Percentiles rank a stretch among this genome's conserved stretches.
phyloP scores from a whole-genome alignment of 2,113 vertebrate species.

The Tenebrosternarchus preto region DNA sequence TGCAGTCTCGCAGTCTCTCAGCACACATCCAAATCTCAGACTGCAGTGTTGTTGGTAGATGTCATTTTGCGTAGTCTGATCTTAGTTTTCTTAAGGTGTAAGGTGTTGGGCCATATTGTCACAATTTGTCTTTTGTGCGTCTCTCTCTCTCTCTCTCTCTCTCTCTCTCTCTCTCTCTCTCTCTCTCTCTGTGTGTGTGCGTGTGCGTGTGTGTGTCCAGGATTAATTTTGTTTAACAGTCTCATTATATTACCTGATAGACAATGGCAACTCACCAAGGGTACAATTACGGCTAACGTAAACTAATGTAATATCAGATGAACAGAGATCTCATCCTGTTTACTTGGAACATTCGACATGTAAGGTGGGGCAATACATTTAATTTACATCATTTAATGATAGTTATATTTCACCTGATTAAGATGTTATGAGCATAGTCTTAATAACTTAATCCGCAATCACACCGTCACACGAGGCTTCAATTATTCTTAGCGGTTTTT shows the following conservation, averaged over 20 bases:
- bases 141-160: no score
- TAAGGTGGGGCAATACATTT: slow-evolving; percentile 28
- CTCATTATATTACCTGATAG: slow-evolving; percentile 40
- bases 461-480: slow-evolving; percentile 60
- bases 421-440: slow-evolving; percentile 62
- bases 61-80: slow-evolving; percentile 17
- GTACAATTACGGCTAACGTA: slow-evolving; percentile 30
- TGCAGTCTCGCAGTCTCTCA: slow-evolving; percentile 24
- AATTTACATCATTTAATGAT: slow-evolving; percentile 52
- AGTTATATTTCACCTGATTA: slow-evolving; percentile 61
- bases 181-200: neutral
- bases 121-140: slow-evolving; percentile 35
- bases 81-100: slow-evolving; percentile 24
- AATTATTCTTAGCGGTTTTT: slow-evolving; percentile 60
- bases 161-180: no score
- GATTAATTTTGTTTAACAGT: slow-evolving; percentile 34
- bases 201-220: neutral
- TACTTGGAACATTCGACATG: slow-evolving; percentile 27
- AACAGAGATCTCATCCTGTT: slow-evolving; percentile 40
- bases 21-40: slow-evolving; percentile 23
- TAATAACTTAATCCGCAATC: slow-evolving; percentile 70
- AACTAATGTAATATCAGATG: slow-evolving; percentile 39
- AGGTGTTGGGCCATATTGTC: neutral
- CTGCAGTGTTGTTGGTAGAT: neutral
- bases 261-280: slow-evolving; percentile 13